Evolutionary conservation across 2,888 invertebrate genomes (phyloP).

Genomic region (Syrphus vitripennis): DNA sequence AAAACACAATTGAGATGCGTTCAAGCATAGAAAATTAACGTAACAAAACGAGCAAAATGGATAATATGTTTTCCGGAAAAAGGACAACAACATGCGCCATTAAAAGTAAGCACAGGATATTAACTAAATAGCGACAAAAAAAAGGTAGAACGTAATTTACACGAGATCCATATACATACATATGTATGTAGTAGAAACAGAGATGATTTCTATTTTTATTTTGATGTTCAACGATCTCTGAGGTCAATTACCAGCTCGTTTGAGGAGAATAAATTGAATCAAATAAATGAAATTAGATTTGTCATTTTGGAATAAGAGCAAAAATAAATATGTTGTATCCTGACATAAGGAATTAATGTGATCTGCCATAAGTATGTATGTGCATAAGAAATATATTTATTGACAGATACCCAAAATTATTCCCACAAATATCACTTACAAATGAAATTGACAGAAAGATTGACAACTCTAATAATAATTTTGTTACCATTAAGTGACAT

Average conservation of each 20-base stretch:
- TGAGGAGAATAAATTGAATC: conserved; percentile 11
- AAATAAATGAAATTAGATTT: conserved; percentile 1
- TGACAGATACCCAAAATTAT: neutral
- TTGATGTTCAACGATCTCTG: neutral
- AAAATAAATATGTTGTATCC: neutral
- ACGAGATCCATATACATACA: no score
- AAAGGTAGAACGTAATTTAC: conserved; percentile 41
- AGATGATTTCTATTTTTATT: conserved; percentile 14
- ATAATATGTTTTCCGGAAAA: conserved; percentile 7
- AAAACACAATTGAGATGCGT: conserved; percentile 28
- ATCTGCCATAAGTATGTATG: conserved; percentile 5
- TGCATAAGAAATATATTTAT: neutral
- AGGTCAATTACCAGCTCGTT: conserved; percentile 31
- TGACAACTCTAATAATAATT: conserved; percentile 29
- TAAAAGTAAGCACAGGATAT: conserved; percentile 34
- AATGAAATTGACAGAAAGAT: conserved; percentile 29
- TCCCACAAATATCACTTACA: conserved; percentile 12
- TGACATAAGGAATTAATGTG: conserved; percentile 37
- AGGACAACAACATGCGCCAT: conserved; percentile 27
- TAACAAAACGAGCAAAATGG: conserved; percentile 12
- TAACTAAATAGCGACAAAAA: conserved; percentile 34
- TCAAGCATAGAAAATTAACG: conserved; percentile 10
- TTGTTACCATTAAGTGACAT: conserved; percentile 35
- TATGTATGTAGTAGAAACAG: no score
- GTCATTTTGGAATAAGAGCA: neutral